Evolutionary conservation across 2,888 invertebrate genomes (phyloP), one percentile per base, ranked within the genome.

Genomic region (Pheosia tremula): DNA sequence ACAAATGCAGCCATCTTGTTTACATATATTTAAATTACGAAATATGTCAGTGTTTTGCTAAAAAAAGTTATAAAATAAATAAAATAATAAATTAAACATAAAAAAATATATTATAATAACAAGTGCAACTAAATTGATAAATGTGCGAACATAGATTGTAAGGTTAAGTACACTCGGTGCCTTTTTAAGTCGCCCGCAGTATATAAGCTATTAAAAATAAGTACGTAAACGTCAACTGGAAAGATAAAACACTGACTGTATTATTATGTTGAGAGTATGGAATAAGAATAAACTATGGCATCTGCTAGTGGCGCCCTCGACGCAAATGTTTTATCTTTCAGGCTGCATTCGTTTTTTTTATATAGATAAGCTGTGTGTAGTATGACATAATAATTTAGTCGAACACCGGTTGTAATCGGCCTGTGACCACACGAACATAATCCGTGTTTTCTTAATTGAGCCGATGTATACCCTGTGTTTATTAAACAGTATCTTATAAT

Each of bases 71-170:
- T 57, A 70, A 75, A 24, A 71, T 74, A 74, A 64, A 67, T 72
- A 76, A 78, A 24, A 38, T 54, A 78, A 68, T 65, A 74, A 79
- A 73, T 61, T 75, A 81, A 81, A 78, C 75, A 76, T 71, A 69
- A 77, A 78, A 65, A 71, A 67, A 41, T 0, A 59, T 69, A 69
- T 75, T 78, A 75, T 74, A 64, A 60, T 83, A 79, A 84, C 80
- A 85, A 84, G 86, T 88, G 87, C 83, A 87, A 85, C 80, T 87
- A 81, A 83, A 79, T 77, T 74, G 79, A 81, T 74, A 8, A 53
- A 53, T 83, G 83, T 86, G 82, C 78, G 83, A 82, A 75, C 63
- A 52, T 66, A 66, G 62, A 58, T 66, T 66, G 63, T 72, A 75
- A 75, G 70, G 58, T 62, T 58, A 57, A 66, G 41, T 56, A 56